Evolutionary conservation across 2,113 vertebrate species (phyloP).

Genomic region (Sinocyclocheilus anophthalmus): DNA sequence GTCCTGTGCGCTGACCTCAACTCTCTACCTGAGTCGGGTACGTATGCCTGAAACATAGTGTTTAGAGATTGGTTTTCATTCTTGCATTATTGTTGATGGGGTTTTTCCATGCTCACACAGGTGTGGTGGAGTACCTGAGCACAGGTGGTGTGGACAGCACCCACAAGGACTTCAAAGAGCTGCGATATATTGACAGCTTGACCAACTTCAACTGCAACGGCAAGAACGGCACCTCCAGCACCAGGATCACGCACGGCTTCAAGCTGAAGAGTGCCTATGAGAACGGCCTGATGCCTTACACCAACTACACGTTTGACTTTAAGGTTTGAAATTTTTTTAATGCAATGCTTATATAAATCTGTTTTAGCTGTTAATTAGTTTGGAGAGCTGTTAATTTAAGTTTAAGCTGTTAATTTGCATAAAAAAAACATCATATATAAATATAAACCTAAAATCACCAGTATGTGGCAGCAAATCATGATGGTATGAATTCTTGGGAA

Average conservation of each 20-base stretch:
- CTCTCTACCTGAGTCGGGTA: slow-evolving; percentile 96
- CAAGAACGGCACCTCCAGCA: slow-evolving; percentile 90
- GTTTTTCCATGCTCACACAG: slow-evolving; percentile 64
- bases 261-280: slow-evolving; percentile 98
- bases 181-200: slow-evolving; percentile 95
- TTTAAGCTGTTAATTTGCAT: no score
- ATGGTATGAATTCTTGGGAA: no score
- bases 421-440: no score
- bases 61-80: neutral
- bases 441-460: no score
- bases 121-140: slow-evolving; percentile 97
- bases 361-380: no score
- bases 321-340: slow-evolving; percentile 76
- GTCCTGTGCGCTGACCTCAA: slow-evolving; percentile 98
- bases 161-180: slow-evolving; percentile 98
- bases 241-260: slow-evolving; percentile 96
- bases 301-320: slow-evolving; percentile 97
- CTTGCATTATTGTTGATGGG: neutral
- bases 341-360: no score
- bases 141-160: slow-evolving; percentile 96
- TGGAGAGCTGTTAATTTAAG: no score
- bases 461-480: no score
- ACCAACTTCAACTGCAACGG: slow-evolving; percentile 96
- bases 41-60: slow-evolving; percentile 44
- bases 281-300: slow-evolving; percentile 97